These are phyloP conservation scores for Amphibalanus amphitrite DNA, from an alignment of 1,140 invertebrate species.

Conservation along the genomic window DNA sequence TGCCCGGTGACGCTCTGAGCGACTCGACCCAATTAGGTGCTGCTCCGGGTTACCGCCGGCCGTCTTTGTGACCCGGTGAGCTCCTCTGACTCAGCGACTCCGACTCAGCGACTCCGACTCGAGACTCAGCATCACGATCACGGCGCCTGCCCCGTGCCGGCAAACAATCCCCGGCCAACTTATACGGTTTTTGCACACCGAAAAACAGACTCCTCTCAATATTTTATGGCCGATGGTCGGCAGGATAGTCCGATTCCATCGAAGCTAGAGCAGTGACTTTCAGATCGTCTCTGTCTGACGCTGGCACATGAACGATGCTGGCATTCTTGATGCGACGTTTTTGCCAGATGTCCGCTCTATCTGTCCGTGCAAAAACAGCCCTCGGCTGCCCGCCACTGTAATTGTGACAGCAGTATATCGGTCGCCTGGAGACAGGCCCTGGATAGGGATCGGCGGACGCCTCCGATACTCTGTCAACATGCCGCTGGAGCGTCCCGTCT, in stretches of 20 bases:
- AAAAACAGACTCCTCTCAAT: neutral
- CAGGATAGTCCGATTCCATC: neutral
- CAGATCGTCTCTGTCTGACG: neutral
- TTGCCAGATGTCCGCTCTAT: neutral
- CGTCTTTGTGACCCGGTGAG: neutral
- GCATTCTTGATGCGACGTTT: neutral
- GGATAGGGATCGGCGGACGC: neutral
- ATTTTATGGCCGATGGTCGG: neutral
- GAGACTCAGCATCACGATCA: neutral
- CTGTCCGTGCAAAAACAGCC: neutral
- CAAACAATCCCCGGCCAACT: neutral
- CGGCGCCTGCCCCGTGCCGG: no score
- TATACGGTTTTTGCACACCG: neutral
- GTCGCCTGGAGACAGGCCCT: neutral
- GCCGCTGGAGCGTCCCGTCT: no score
- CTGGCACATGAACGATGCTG: neutral
- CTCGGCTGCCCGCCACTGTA: neutral
- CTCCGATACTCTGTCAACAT: no score
- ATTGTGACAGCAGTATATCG: neutral
- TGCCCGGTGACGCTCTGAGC: neutral
- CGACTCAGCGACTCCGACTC: neutral
- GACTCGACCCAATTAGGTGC: neutral
- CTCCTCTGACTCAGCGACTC: neutral
- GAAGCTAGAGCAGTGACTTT: neutral
- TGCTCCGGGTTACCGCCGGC: no score